Conservation (phyloP, 2,888 invertebrate genomes). For the Andrena fulva region DNA sequence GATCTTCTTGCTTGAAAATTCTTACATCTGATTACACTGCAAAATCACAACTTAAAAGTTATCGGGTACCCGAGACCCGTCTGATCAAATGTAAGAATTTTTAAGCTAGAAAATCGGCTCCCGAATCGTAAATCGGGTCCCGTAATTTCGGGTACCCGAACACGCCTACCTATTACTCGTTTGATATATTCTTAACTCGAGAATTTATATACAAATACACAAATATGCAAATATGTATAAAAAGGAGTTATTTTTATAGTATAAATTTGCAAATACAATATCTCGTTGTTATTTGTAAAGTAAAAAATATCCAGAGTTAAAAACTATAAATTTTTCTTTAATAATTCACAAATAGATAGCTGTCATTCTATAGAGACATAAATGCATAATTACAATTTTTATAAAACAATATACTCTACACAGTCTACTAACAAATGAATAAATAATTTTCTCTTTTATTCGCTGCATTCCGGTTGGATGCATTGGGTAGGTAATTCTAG, state of each 20-base stretch:
- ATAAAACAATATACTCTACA: background rate
- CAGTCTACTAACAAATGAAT: slow-evolving; percentile 5
- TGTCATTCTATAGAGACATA: background rate
- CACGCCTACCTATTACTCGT: background rate
- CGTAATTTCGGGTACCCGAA: too few relatives aligned
- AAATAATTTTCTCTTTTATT: slow-evolving; percentile 28
- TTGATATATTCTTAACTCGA: background rate
- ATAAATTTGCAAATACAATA: too few relatives aligned
- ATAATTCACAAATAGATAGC: too few relatives aligned
- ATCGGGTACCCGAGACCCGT: too few relatives aligned
- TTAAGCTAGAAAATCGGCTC: too few relatives aligned
- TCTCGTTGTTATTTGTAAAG: too few relatives aligned
- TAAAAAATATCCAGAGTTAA: background rate
- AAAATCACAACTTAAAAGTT: too few relatives aligned
- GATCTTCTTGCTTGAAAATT: too few relatives aligned
- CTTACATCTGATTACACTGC: too few relatives aligned
- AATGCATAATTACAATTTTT: background rate
- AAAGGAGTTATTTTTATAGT: background rate
- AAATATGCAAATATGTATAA: background rate
- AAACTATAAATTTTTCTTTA: background rate
- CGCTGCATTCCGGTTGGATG: slow-evolving; percentile 44
- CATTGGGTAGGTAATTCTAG: slow-evolving; percentile 38
- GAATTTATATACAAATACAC: background rate
- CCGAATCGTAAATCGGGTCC: too few relatives aligned
- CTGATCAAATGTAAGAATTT: too few relatives aligned